Conservation (phyloP, 2,113 vertebrate species). For the Sylvilagus bachmani region DNA sequence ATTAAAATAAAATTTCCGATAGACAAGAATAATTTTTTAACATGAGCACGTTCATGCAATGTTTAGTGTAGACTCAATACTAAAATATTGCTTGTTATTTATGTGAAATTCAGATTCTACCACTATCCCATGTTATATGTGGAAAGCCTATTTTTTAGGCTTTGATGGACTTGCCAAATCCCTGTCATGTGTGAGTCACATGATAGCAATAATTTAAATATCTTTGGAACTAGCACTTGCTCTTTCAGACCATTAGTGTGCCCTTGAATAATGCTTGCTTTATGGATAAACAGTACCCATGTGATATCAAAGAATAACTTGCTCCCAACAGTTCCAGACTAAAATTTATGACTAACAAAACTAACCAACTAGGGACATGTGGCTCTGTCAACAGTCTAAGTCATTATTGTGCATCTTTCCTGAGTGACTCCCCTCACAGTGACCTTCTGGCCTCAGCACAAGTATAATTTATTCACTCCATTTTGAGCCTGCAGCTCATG, state of each 20-base stretch:
- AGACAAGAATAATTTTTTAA: neutral
- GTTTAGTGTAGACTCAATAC: neutral
- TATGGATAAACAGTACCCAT: neutral
- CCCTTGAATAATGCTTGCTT: neutral
- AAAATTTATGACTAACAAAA: neutral
- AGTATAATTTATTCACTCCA: neutral
- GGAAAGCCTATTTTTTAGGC: neutral
- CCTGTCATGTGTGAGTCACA: neutral
- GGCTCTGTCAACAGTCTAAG: neutral
- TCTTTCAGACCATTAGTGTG: neutral
- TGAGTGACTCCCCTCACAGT: neutral
- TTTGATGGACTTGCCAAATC: neutral
- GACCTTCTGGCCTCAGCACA: neutral
- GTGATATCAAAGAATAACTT: neutral
- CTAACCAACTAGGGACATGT: neutral
- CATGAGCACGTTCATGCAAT: neutral
- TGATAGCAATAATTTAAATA: neutral
- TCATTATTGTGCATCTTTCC: neutral
- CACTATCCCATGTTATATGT: neutral
- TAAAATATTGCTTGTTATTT: neutral
- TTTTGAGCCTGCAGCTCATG: neutral
- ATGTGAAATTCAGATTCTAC: neutral
- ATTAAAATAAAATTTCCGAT: conserved; percentile 14
- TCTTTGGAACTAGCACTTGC: neutral
- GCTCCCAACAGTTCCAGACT: neutral